A percentile compares a stretch with the other conserved stretches of the same genome.
Evolutionary conservation across 2,888 invertebrate genomes (phyloP).

Genomic region (Dasypolia templi): DNA sequence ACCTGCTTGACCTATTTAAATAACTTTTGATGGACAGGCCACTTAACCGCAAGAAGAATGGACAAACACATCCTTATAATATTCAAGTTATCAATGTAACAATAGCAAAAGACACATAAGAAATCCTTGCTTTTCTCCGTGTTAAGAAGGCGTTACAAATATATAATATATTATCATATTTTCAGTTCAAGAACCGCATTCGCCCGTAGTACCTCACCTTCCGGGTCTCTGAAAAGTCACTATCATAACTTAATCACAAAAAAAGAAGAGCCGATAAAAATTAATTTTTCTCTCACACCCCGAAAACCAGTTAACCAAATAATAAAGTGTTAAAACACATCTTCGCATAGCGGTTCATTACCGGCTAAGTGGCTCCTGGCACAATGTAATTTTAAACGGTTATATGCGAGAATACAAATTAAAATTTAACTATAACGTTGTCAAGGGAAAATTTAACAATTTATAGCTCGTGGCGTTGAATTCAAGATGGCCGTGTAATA

Average conservation of each 20-base stretch:
- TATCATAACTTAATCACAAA: not conserved
- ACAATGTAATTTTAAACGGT: constrained; percentile 62
- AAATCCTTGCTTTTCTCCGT: not conserved
- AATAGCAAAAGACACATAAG: no score
- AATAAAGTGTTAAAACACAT: constrained; percentile 45
- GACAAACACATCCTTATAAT: constrained; percentile 2
- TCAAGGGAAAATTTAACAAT: constrained; percentile 50
- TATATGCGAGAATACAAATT: constrained; percentile 63
- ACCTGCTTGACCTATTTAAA: constrained; percentile 33
- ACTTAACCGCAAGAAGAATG: constrained; percentile 36
- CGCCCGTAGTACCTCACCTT: not conserved
- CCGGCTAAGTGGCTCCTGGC: constrained; percentile 48
- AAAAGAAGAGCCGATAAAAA: not conserved
- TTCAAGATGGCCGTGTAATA: constrained; percentile 38
- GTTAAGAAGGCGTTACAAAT: not conserved
- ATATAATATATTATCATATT: not conserved
- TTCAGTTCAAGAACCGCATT: not conserved
- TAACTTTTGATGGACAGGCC: constrained; percentile 47
- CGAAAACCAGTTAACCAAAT: constrained; percentile 30
- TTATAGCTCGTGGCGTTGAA: constrained; percentile 40
- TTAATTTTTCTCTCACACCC: not conserved
- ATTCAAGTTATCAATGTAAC: not conserved
- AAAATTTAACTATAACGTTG: constrained; percentile 62
- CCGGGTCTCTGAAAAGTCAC: not conserved
- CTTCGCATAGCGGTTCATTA: constrained; percentile 29